A percentile compares a stretch with the other conserved stretches of the same genome.
These are phyloP conservation scores for Diplogasteroides magnus DNA, from an alignment of 1,140 invertebrate species.

Conservation along the genomic window DNA sequence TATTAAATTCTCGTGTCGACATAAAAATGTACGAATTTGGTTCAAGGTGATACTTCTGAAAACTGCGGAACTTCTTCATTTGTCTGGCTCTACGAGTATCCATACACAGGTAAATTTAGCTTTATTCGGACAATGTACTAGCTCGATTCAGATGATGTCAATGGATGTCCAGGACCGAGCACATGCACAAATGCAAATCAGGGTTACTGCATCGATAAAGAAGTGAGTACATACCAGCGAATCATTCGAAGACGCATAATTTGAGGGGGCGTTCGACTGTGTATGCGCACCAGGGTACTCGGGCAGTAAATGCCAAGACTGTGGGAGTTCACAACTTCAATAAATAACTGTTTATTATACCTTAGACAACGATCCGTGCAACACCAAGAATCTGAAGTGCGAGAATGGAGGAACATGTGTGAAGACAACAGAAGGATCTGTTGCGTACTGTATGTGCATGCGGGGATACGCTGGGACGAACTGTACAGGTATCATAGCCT, in stretches of 20 bases:
- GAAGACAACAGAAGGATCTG: neutral
- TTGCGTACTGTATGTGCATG: neutral
- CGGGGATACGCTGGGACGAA: neutral
- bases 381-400: neutral
- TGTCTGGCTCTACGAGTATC: too few relatives aligned
- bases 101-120: too few relatives aligned
- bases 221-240: neutral
- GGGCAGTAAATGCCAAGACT: neutral
- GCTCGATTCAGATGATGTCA: too few relatives aligned
- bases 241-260: neutral
- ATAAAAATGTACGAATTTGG: too few relatives aligned
- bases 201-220: neutral
- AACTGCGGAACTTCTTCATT: too few relatives aligned
- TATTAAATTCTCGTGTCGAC: too few relatives aligned
- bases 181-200: too few relatives aligned
- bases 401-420: neutral
- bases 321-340: too few relatives aligned
- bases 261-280: neutral
- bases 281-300: neutral
- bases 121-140: too few relatives aligned
- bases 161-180: too few relatives aligned
- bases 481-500: neutral
- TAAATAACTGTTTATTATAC: neutral
- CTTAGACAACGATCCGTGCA: neutral
- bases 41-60: too few relatives aligned